A percentile compares a stretch with the other conserved stretches of the same genome.
Conservation (phyloP, 2,888 invertebrate species). For the Acronicta aceris region DNA sequence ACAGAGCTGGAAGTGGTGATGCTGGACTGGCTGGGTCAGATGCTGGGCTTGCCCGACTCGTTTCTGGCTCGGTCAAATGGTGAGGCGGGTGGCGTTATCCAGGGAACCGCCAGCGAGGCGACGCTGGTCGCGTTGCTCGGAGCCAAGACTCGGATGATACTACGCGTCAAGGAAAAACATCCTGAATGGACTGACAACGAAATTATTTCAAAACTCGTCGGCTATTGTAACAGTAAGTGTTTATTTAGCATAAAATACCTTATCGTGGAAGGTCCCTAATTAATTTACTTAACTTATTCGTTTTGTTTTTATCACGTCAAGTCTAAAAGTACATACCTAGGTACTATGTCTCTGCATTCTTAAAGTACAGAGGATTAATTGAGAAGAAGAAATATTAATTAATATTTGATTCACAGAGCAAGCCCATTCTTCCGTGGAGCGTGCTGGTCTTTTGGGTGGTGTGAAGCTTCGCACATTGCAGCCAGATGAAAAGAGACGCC, state of each 20-base stretch:
- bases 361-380: background rate
- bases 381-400: background rate
- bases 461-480: slow-evolving; percentile 93
- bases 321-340: no score
- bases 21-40: slow-evolving; percentile 98
- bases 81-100: slow-evolving; percentile 96
- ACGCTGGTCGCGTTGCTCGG: slow-evolving; percentile 97
- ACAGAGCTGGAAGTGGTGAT: slow-evolving; percentile 98
- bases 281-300: no score
- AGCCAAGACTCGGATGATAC: slow-evolving; percentile 93
- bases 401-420: slow-evolving; percentile 89
- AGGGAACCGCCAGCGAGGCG: slow-evolving; percentile 98
- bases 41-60: slow-evolving; percentile 95
- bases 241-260: background rate
- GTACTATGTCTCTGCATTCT: no score
- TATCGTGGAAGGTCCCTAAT: no score
- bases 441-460: slow-evolving; percentile 97
- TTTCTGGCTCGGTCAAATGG: slow-evolving; percentile 95
- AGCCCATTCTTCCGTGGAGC: slow-evolving; percentile 98
- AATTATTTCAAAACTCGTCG: slow-evolving; percentile 94
- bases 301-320: no score
- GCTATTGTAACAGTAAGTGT: slow-evolving; percentile 94
- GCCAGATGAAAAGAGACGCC: slow-evolving; percentile 92
- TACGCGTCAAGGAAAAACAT: slow-evolving; percentile 91
- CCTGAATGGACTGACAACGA: slow-evolving; percentile 93